Percentiles rank a stretch among this genome's conserved stretches.
Conservation (phyloP, 1,140 invertebrate genomes). For the Ostrea denselamellosa region DNA sequence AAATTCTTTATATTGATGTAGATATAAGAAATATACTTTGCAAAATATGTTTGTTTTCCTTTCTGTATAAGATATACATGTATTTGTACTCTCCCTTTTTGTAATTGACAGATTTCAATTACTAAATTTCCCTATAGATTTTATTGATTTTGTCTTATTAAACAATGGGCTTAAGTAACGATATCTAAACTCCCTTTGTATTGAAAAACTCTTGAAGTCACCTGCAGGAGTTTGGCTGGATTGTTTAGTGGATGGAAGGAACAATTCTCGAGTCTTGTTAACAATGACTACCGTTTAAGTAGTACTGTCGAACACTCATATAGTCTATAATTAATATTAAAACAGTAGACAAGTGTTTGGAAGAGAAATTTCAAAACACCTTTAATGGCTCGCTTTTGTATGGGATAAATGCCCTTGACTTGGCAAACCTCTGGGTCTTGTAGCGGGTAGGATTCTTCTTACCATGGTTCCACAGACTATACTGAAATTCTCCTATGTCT, state of each 20-base stretch:
- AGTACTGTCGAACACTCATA: background rate
- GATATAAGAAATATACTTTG: too few relatives aligned
- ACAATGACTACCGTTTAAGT: background rate
- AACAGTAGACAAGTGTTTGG: background rate
- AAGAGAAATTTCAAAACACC: background rate
- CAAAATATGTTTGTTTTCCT: too few relatives aligned
- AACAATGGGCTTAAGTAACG: background rate
- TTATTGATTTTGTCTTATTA: conserved; percentile 7
- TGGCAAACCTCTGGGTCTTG: background rate
- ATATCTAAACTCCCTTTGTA: background rate
- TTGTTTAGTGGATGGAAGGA: background rate
- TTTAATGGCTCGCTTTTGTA: background rate
- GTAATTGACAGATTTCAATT: background rate
- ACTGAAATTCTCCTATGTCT: conserved; percentile 15
- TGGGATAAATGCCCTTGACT: background rate
- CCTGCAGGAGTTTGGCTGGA: background rate
- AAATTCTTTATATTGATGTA: too few relatives aligned
- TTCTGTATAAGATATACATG: too few relatives aligned
- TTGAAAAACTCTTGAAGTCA: background rate
- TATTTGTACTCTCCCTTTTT: background rate
- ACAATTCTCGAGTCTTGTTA: background rate
- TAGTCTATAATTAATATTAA: conserved; percentile 1
- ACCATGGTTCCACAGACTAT: background rate
- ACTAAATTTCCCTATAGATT: background rate
- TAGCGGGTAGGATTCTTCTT: background rate